phyloP scores from a whole-genome alignment of 2,888 invertebrate genomes.

The Oscheius onirici region DNA sequence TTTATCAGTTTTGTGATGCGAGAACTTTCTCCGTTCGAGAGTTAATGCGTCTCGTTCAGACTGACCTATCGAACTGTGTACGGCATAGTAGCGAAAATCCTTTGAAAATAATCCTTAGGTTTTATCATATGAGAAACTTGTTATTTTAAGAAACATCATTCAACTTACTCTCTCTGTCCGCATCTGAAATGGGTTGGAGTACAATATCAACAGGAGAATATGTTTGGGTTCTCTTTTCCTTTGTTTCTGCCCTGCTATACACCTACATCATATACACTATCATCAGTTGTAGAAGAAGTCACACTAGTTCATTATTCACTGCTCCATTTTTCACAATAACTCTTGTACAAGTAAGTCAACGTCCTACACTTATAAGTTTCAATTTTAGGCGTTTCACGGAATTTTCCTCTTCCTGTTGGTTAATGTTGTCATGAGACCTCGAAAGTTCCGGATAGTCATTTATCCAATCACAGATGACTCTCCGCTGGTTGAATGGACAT shows the following conservation, averaged over 20 bases:
- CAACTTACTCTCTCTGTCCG: too few species aligned
- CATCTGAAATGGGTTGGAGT: conserved; percentile 13
- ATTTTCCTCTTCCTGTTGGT: conserved; percentile 5
- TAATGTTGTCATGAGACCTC: conserved; percentile 14
- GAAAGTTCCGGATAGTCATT: conserved; percentile 8
- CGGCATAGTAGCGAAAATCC: too few species aligned
- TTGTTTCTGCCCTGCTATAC: conserved; percentile 8
- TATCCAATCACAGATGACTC: conserved; percentile 17
- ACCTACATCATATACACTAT: not conserved
- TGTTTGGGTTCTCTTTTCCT: conserved; percentile 4
- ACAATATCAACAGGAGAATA: conserved; percentile 9
- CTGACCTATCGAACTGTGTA: too few species aligned
- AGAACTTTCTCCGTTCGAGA: too few species aligned
- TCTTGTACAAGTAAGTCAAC: conserved; percentile 4
- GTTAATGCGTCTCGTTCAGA: too few species aligned
- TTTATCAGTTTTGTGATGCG: too few species aligned
- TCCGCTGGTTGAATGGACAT: conserved; percentile 13
- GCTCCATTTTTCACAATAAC: conserved; percentile 20
- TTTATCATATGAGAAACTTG: not conserved
- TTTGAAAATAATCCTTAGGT: not conserved
- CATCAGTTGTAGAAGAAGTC: not conserved
- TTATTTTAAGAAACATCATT: not conserved
- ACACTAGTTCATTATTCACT: conserved; percentile 6
- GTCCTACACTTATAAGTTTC: not conserved
- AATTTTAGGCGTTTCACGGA: conserved; percentile 6